Evolutionary conservation across 2,113 vertebrate genomes (phyloP).

Genomic region (Scalopus aquaticus): DNA sequence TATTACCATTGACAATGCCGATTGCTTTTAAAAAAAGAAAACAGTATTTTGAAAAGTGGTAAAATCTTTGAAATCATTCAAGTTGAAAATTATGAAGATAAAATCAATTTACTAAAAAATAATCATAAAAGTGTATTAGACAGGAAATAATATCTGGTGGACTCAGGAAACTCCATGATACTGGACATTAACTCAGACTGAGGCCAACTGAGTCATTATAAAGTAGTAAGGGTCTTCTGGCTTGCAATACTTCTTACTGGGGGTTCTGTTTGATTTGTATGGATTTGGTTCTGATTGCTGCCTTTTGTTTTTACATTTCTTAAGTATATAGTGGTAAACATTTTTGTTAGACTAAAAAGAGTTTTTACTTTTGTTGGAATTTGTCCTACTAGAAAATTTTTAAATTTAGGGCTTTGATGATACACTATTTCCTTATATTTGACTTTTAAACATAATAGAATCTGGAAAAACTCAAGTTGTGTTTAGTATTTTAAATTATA

Average conservation of each 20-base stretch:
- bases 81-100: too few species aligned
- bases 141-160: too few species aligned
- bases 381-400: constrained; percentile 54
- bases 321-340: constrained; percentile 39
- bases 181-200: too few species aligned
- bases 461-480: constrained; percentile 54
- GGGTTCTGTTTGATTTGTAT: constrained; percentile 40
- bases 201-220: too few species aligned
- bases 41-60: too few species aligned
- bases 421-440: constrained; percentile 56
- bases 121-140: too few species aligned
- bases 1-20: too few species aligned
- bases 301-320: constrained; percentile 55
- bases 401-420: constrained; percentile 33
- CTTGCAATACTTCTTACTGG: background rate
- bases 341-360: constrained; percentile 59
- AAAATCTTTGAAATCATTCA: too few species aligned
- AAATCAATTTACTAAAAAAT: too few species aligned
- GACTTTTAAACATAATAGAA: constrained; percentile 59
- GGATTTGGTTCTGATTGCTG: constrained; percentile 20
- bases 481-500: constrained; percentile 72
- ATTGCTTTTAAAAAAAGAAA: too few species aligned
- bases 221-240: background rate
- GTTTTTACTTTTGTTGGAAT: constrained; percentile 59
- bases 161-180: too few species aligned